Evolutionary conservation across 2,888 invertebrate genomes (phyloP), one percentile per base, ranked within the genome.

Genomic region (Hirtodrosophila trivittata): DNA sequence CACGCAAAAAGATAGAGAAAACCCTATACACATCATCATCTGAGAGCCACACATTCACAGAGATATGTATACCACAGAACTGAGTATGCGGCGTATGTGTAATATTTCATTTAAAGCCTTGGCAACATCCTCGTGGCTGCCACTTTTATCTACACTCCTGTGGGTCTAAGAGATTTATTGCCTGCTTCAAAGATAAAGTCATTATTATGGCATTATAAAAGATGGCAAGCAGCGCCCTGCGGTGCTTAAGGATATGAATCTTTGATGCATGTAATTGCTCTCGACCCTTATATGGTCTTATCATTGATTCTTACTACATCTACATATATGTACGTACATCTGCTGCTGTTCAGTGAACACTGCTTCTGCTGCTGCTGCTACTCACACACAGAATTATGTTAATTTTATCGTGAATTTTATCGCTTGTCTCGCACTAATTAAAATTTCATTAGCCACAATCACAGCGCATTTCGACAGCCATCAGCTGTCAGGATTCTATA

Each of bases 141-240:
- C 39, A 37, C 59, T 64, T 62, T 76, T 67, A 80, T 82, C 75
- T 65, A 50, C 18, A 73, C 57, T 77, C 73, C 77, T 73, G 62
- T 68, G 75, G 70, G 77, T 54, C 57, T 57, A 50, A 52, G 60
- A 82, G 82, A 82, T 82, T 82, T 86, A 82, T 86, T 81, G 82
- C 82, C 77, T 63, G 81, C 86, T 80, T 70, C 81, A 80, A 65
- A 80, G 86, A 82, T 82, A 82, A 86, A 82, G 84, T 80, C 86
- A 82, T 82, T 82, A 86, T 86, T 75, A 70, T 74, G 84, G 75
- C 71, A 82, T 82, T 82, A 82, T 81, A 83, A 84, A 80, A 84
- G 77, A 74, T 58, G 74, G 71, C 64, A 35, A 49, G 41, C 21
- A 38, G 52, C 75, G 38, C 82, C 75, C 60, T 63, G 70, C 63